Base-by-base conservation (phyloP, 2,113 vertebrate species). In the Antidorcas marsupialis region DNA sequence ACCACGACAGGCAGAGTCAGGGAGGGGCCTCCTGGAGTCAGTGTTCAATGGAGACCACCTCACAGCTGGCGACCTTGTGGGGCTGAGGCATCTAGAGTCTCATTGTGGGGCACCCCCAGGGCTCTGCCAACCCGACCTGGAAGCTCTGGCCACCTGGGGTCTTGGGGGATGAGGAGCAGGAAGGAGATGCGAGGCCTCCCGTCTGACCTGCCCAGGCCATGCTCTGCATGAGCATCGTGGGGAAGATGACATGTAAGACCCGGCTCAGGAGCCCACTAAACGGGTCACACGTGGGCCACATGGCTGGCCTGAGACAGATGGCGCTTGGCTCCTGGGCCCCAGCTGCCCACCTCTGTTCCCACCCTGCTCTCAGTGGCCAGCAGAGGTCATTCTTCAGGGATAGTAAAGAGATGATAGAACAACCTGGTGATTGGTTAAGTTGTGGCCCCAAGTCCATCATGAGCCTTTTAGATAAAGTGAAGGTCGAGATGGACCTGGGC, bases 281-380 rank as follows among this genome's bases (percentile, higher is more conserved):
- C 1, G 10, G 78, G 17, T 7, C 78, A n/a, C 17, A 12, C 0
- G 19, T 2, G 10, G 30, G 47, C 47, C 47, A n/a, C 3, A 7
- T 0, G 10, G 30, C 17, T 0, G 3, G 47, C 17, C 17, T 1
- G 30, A 23, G 30, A 52, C 17, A 43, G 47, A 52, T 21, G 11
- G 47, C 3, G 1, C 47, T 52, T 82, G 79, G 79, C 19, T 53
- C 19, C 50, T 14, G 50, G 19, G 50, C 47, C 79, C 50, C 3
- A 19, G 47, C 47, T 3, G 10, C 33, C 50, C 30, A 14, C 79
- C 79, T 82, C 50, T 82, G 50, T n/a, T n/a, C 50, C 50, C 19
- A n/a, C 30, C 6, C 28, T n/a, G 30, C 5, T 82, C 79, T 53
- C 19, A 19, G 50, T 28, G 79, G 33, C 79, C 47, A 53, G 50